Conservation (phyloP, 2,113 vertebrate species). For the Anguilla rostrata region DNA sequence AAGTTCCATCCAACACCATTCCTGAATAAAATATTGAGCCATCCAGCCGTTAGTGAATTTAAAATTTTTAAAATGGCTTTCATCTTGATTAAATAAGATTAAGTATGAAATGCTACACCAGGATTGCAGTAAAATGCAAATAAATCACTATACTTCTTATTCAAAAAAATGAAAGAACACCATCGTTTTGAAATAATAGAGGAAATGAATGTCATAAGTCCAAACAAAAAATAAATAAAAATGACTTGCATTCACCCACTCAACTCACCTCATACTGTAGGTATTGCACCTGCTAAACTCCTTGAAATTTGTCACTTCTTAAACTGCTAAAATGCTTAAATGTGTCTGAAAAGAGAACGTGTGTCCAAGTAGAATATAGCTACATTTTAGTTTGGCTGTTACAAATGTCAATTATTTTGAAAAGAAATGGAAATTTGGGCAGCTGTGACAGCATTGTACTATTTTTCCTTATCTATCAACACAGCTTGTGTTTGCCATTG, state of each 20-base stretch:
- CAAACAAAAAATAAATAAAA: background rate
- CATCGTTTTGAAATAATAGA: background rate
- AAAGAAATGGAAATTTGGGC: background rate
- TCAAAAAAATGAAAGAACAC: background rate
- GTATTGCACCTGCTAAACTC: background rate
- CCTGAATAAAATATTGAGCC: no score
- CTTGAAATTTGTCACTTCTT: background rate
- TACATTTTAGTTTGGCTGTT: background rate
- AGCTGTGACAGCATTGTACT: background rate
- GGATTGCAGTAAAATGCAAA: background rate
- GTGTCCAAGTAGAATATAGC: background rate
- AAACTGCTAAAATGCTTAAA: no score
- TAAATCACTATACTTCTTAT: background rate
- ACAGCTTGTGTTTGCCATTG: conserved; percentile 4
- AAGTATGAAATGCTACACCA: background rate
- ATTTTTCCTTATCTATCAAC: background rate
- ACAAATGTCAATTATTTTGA: background rate
- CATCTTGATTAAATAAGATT: background rate
- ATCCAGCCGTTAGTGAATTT: background rate
- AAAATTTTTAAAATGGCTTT: background rate
- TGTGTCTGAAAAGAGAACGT: background rate
- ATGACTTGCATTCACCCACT: background rate
- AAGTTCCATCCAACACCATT: no score
- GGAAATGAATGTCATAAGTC: background rate
- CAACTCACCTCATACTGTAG: background rate